Conservation (phyloP, 2,888 invertebrate genomes). For the Aplocera efformata region DNA sequence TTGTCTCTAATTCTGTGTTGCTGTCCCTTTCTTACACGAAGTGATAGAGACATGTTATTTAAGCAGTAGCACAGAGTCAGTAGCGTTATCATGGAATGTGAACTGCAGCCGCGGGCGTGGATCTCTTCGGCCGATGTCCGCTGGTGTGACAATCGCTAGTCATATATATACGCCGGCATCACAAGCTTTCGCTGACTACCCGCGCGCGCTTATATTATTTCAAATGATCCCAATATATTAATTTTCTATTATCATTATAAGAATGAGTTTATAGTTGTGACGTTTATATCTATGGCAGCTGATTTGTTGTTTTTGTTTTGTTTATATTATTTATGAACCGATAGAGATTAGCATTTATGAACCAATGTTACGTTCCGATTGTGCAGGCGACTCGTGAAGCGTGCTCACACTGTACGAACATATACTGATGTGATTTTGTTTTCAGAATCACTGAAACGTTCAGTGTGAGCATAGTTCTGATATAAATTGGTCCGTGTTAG, state of each 20-base stretch:
- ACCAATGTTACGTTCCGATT: slow-evolving; percentile 40
- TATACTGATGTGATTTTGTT: too few species aligned
- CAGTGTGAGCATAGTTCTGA: too few species aligned
- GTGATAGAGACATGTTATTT: too few species aligned
- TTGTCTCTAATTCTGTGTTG: too few species aligned
- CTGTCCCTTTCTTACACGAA: too few species aligned
- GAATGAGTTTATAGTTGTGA: slow-evolving; percentile 33
- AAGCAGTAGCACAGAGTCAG: too few species aligned
- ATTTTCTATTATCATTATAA: slow-evolving; percentile 5
- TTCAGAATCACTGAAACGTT: too few species aligned
- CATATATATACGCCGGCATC: slow-evolving; percentile 67
- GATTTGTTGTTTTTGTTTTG: slow-evolving; percentile 45
- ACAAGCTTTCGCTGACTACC: slow-evolving; percentile 39
- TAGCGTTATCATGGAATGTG: slow-evolving; percentile 22
- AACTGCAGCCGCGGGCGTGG: slow-evolving; percentile 42
- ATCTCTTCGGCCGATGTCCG: slow-evolving; percentile 57
- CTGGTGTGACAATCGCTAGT: slow-evolving; percentile 70
- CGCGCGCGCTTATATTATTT: slow-evolving; percentile 13
- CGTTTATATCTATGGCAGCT: slow-evolving; percentile 49
- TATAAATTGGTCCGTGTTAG: slow-evolving; percentile 4
- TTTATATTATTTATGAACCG: slow-evolving; percentile 41
- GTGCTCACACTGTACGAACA: too few species aligned
- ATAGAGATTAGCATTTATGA: slow-evolving; percentile 42
- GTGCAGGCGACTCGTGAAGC: too few species aligned
- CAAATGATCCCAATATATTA: slow-evolving; percentile 7